Percentiles rank a stretch among this genome's conserved stretches.
Conservation (phyloP, 2,797 vertebrate genomes). For the Aphelocoma californica region DNA sequence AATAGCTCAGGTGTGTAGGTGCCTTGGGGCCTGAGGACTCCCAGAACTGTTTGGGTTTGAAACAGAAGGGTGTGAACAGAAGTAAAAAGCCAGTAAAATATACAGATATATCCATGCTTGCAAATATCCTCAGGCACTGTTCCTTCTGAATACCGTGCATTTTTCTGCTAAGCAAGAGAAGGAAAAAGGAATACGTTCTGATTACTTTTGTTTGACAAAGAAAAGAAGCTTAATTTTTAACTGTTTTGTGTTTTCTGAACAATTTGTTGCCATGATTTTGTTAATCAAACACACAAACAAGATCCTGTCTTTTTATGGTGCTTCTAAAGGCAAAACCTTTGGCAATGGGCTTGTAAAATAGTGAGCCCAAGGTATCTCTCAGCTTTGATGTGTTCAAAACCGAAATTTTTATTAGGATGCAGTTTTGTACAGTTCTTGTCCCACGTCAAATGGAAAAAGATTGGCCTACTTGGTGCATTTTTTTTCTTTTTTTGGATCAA, state of each 20-base stretch:
- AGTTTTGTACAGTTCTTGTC: neutral
- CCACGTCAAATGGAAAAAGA: neutral
- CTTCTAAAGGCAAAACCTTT: neutral
- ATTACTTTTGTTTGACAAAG: neutral
- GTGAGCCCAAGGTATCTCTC: neutral
- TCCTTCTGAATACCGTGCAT: neutral
- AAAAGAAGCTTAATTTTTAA: neutral
- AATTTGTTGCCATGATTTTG: neutral
- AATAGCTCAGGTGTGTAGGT: neutral
- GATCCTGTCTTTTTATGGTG: neutral
- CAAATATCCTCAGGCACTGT: neutral
- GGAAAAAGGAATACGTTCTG: neutral
- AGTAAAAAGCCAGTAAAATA: neutral
- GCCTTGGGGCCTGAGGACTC: neutral
- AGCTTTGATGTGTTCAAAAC: neutral
- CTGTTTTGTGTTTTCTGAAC: neutral
- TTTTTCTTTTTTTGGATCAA: neutral
- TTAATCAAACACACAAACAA: neutral
- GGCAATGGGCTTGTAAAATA: neutral
- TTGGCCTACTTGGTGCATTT: neutral
- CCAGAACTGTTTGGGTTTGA: neutral
- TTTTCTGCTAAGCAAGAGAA: neutral
- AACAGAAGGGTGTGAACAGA: neutral
- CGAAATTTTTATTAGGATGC: neutral
- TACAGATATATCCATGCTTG: neutral